Base-by-base conservation (phyloP, 2,888 invertebrate genomes). In the Prosopocoilus inquinatus region DNA sequence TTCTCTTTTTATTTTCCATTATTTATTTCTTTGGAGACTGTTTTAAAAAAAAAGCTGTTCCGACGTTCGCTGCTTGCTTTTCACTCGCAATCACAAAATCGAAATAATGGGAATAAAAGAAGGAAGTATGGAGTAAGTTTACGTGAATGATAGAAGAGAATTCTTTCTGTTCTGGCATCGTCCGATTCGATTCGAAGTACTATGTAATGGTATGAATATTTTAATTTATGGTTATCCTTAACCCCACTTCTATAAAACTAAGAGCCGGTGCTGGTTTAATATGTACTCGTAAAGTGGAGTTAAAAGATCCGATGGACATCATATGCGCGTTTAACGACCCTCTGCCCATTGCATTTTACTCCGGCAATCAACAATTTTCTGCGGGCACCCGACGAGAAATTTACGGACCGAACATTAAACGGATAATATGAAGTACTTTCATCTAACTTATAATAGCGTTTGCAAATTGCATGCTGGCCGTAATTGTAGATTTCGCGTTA, bases 261-360 rank as follows among this genome's bases (percentile, higher is more conserved):
- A 69, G 66, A 69, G 68, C 65, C 46, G 68, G 68, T 65, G 65
- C 66, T 61, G 65, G 66, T 70, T 71, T 70, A 70, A 70, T 69
- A 70, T 66, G 63, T 63, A 63, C 65, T 64, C 70, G 63, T 70
- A 70, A 72, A 72, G 69, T 58, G 61, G 58, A 61, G 58, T 64
- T 64, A 68, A 67, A 69, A 62, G 67, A 63, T 65, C 64, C 66
- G 66, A 70, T 66, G 66, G 67, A 67, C 67, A 68, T 69, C 64
- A 65, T 64, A 60, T 62, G 56, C 62, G 59, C 64, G 67, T 63
- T 70, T 70, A 69, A 70, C 67, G 61, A 64, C 65, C 20, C 20
- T 57, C 59, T 63, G 58, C 57, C 58, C 63, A 61, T 55, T 63
- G 61, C 66, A 53, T 60, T 64, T 61, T 65, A 62, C 60, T 58